phyloP scores from a whole-genome alignment of 1,140 invertebrate genomes.

The Sitophilus oryzae region DNA sequence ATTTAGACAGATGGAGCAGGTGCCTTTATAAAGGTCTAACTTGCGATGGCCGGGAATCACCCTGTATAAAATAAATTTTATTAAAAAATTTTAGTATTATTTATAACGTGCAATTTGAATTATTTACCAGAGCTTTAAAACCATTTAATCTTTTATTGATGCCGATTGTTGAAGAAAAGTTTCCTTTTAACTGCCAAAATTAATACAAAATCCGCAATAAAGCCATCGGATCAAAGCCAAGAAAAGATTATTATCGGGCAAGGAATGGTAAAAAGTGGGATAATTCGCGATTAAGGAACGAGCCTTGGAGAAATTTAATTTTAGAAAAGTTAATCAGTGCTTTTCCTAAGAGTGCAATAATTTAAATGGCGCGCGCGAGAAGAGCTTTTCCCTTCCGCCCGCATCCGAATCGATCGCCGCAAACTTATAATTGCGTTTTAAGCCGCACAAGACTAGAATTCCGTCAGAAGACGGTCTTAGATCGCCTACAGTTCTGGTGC shows the following conservation, averaged over 20 bases:
- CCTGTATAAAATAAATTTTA: no score
- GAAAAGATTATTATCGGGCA: conserved; percentile 3
- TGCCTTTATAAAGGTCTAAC: no score
- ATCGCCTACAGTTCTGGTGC: not conserved
- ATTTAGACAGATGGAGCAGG: no score
- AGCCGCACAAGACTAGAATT: conserved; percentile 6
- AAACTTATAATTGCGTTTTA: conserved; percentile 22
- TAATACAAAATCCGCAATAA: not conserved
- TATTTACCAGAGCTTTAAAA: no score
- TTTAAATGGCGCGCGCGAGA: conserved; percentile 16
- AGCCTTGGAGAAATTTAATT: conserved; percentile 16
- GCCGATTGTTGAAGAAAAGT: no score
- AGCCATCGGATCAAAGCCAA: not conserved
- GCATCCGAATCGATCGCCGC: conserved; percentile 12
- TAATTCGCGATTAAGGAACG: conserved; percentile 1
- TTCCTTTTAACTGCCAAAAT: no score
- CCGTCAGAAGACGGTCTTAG: not conserved
- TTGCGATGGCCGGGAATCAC: no score
- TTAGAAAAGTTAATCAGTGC: conserved; percentile 17
- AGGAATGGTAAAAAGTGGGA: not conserved
- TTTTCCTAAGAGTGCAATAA: conserved; percentile 17
- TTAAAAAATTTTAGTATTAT: no score
- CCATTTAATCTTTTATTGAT: no score
- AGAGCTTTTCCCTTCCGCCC: conserved; percentile 8
- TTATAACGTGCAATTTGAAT: no score